Percentiles rank a stretch among this genome's conserved stretches.
Evolutionary conservation across 2,113 vertebrate species (phyloP).

Genomic region (Erythrocercus mccallii): DNA sequence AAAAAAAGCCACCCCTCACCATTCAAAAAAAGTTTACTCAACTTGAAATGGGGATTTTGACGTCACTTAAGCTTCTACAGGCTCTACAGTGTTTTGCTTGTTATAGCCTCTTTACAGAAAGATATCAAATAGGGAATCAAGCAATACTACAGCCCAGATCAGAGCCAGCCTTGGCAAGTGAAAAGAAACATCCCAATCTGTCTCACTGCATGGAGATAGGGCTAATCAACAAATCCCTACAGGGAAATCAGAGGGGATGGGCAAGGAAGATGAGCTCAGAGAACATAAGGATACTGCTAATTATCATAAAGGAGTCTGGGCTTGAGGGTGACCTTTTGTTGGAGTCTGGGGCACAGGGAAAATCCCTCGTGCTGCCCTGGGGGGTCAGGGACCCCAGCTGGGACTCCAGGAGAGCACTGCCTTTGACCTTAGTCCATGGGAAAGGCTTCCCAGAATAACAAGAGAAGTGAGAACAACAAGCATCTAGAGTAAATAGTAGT

Average conservation of each 20-base stretch:
- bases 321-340: no score
- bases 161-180: not conserved
- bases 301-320: not conserved
- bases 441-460: no score
- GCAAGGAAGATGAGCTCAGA: not conserved
- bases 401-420: no score
- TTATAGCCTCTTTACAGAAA: not conserved
- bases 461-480: no score
- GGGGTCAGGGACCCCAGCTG: no score
- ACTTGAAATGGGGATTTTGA: not conserved
- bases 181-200: not conserved
- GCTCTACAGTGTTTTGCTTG: not conserved
- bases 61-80: not conserved
- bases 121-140: not conserved
- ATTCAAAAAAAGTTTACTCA: not conserved
- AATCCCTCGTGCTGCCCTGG: no score
- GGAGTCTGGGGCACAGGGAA: no score
- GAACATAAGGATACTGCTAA: not conserved
- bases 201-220: accelerated
- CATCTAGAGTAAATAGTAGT: no score
- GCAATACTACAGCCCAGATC: not conserved
- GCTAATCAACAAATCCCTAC: not conserved
- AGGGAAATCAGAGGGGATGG: not conserved
- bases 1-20: accelerated
- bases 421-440: no score